Evolutionary conservation across 2,797 vertebrate species (phyloP).

Genomic region (Phaenicophaeus curvirostris): DNA sequence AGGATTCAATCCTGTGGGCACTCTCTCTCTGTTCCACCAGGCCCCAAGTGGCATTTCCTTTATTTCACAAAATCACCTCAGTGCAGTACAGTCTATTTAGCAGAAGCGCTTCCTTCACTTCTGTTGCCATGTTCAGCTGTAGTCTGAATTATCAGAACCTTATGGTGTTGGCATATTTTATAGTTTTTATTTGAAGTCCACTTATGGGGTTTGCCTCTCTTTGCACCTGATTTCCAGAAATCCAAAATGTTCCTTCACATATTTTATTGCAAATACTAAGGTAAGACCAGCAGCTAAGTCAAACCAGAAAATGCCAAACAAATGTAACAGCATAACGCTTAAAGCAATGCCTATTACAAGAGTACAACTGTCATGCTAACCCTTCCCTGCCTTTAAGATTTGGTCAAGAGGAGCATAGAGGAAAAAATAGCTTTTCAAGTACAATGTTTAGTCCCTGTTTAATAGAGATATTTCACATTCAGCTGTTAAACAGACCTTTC

Average conservation of each 20-base stretch:
- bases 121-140: background rate
- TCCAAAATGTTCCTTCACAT: background rate
- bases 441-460: background rate
- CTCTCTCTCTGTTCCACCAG: background rate
- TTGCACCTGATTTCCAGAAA: background rate
- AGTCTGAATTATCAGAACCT: background rate
- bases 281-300: background rate
- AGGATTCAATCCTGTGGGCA: background rate
- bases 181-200: background rate
- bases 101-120: background rate
- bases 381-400: background rate
- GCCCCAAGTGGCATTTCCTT: background rate
- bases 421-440: background rate
- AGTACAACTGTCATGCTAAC: background rate
- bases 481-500: background rate
- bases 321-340: background rate
- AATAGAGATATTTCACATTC: background rate
- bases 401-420: background rate
- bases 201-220: background rate
- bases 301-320: background rate
- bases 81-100: background rate
- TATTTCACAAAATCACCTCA: background rate
- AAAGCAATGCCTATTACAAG: background rate
- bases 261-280: background rate
- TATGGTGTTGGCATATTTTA: background rate